A percentile compares a stretch with the other conserved stretches of the same genome.
phyloP scores from a whole-genome alignment of 1,140 invertebrate species.

The Drosophila sucinea region DNA sequence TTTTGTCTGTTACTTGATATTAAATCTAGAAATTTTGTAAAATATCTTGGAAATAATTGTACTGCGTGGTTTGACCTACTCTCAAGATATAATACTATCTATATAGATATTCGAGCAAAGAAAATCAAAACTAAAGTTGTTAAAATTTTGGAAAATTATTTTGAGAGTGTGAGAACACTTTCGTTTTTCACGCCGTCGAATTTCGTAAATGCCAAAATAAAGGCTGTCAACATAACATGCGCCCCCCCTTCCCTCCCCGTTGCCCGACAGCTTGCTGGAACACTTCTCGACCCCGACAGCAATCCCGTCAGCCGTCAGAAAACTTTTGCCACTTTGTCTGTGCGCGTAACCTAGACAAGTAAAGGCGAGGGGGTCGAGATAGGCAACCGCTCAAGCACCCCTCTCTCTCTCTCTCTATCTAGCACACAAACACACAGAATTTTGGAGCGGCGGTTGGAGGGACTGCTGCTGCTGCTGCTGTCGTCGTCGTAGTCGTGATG shows the following conservation, averaged over 20 bases:
- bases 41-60: too few relatives aligned
- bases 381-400: slow-evolving; percentile 8
- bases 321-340: slow-evolving; percentile 67
- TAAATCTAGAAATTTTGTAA: too few relatives aligned
- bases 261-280: background rate
- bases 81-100: too few relatives aligned
- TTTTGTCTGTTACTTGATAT: too few relatives aligned
- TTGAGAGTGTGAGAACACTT: slow-evolving; percentile 7
- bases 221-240: slow-evolving; percentile 31
- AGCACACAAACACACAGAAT: background rate
- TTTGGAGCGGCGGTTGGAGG: background rate
- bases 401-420: too few relatives aligned
- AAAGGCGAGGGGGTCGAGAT: slow-evolving; percentile 21
- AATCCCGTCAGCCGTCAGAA: slow-evolving; percentile 19
- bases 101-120: too few relatives aligned
- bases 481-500: slow-evolving; percentile 40
- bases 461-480: background rate
- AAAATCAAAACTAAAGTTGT: background rate
- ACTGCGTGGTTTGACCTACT: too few relatives aligned
- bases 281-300: background rate
- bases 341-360: slow-evolving; percentile 45
- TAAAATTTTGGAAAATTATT: slow-evolving; percentile 1
- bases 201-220: slow-evolving; percentile 37
- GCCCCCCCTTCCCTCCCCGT: too few relatives aligned
- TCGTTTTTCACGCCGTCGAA: slow-evolving; percentile 23